These are phyloP conservation scores for Leptinotarsa defecta DNA, from an alignment of 1,140 invertebrate genomes.

Conservation along the genomic window DNA sequence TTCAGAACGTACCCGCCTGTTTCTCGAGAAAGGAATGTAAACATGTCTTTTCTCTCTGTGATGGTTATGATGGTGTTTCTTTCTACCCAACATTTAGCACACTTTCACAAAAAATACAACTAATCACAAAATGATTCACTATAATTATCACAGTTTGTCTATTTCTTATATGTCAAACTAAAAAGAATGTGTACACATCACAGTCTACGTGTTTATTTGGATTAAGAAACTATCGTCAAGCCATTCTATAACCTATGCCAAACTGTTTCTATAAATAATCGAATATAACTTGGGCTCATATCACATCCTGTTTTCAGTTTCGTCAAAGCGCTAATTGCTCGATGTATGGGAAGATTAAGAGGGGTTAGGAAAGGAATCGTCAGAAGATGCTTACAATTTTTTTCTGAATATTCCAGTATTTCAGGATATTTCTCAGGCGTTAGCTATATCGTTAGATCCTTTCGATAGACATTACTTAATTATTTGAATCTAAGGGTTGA, in stretches of 20 bases:
- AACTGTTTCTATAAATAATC: conserved; percentile 24
- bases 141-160: not conserved
- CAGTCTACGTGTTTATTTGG: not conserved
- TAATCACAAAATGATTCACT: not conserved
- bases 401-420: too few relatives aligned
- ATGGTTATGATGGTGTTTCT: conserved; percentile 34
- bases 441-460: too few relatives aligned
- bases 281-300: conserved; percentile 15
- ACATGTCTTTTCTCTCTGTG: conserved; percentile 40
- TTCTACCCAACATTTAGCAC: conserved; percentile 32
- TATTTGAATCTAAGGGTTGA: too few relatives aligned
- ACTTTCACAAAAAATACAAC: not conserved
- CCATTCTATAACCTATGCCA: conserved; percentile 16
- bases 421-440: too few relatives aligned
- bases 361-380: too few relatives aligned
- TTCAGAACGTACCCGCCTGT: conserved; percentile 40
- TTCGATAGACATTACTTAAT: too few relatives aligned
- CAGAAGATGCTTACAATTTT: too few relatives aligned
- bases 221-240: conserved; percentile 21
- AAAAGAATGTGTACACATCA: conserved; percentile 1
- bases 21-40: conserved; percentile 46
- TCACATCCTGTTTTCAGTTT: conserved; percentile 17
- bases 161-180: conserved; percentile 1
- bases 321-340: not conserved
- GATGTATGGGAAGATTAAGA: too few relatives aligned